These are phyloP conservation scores for Galendromus occidentalis DNA, from an alignment of 1,140 invertebrate genomes.

Conservation along the genomic window DNA sequence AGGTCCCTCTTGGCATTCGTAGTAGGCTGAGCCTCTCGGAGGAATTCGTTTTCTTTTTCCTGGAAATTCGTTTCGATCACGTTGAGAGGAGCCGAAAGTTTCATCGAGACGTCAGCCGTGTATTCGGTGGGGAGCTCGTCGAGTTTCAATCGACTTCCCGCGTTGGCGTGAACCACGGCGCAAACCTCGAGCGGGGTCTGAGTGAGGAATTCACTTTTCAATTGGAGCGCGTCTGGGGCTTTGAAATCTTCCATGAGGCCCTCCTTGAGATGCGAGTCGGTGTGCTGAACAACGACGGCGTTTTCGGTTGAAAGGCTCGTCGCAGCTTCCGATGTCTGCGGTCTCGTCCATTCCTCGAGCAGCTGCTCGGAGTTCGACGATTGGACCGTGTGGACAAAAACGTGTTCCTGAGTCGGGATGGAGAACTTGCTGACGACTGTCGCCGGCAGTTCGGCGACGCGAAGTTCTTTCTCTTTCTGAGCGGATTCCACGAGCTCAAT, in stretches of 20 bases:
- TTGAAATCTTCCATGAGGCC: neutral
- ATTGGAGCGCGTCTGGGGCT: neutral
- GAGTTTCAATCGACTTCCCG: neutral
- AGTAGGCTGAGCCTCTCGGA: conserved; percentile 25
- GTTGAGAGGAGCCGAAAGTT: neutral
- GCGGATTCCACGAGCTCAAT: conserved; percentile 24
- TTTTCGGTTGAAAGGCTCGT: conserved; percentile 8
- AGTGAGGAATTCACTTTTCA: neutral
- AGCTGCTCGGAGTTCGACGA: conserved; percentile 15
- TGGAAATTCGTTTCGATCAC: conserved; percentile 30
- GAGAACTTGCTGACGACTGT: conserved; percentile 10
- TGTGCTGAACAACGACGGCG: conserved; percentile 7
- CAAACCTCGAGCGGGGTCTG: neutral
- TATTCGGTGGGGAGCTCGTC: conserved; percentile 19
- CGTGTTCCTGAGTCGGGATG: conserved; percentile 16
- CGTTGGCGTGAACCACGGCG: neutral
- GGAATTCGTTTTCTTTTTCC: conserved; percentile 29
- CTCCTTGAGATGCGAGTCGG: neutral
- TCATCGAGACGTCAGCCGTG: neutral
- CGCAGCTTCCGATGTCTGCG: conserved; percentile 11
- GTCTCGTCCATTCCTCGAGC: conserved; percentile 8
- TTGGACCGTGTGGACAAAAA: conserved; percentile 14
- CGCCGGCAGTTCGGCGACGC: neutral
- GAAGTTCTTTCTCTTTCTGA: conserved; percentile 13
- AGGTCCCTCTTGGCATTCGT: conserved; percentile 31